These are phyloP conservation scores for Philopotamus ludificatus DNA, from an alignment of 1,140 invertebrate genomes.

Conservation along the genomic window DNA sequence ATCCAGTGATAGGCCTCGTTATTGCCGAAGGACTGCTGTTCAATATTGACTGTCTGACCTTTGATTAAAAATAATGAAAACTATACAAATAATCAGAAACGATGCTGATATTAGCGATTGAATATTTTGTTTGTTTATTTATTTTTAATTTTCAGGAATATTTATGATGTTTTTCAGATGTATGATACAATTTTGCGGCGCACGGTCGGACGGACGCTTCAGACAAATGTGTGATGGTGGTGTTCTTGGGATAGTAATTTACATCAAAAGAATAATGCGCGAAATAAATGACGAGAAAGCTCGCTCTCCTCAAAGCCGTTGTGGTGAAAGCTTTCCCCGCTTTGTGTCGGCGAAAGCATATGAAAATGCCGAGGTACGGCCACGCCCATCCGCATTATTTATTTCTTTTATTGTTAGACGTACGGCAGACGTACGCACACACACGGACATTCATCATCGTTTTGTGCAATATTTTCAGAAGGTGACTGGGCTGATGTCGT, in stretches of 20 bases:
- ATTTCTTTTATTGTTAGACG: constrained; percentile 19
- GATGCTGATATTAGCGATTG: too few relatives aligned
- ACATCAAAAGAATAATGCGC: constrained; percentile 41
- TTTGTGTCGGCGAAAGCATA: constrained; percentile 32
- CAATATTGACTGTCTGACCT: too few relatives aligned
- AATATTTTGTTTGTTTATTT: too few relatives aligned
- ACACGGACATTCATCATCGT: background rate
- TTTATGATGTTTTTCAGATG: too few relatives aligned
- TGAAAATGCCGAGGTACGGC: constrained; percentile 25
- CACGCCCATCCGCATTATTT: constrained; percentile 23
- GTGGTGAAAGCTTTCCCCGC: constrained; percentile 39
- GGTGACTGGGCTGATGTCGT: too few relatives aligned
- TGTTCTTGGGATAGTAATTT: constrained; percentile 40
- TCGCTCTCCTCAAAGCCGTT: constrained; percentile 36
- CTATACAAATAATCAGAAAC: too few relatives aligned
- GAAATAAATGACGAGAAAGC: constrained; percentile 41
- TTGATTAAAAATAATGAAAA: too few relatives aligned
- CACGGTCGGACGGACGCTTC: background rate
- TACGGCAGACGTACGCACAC: background rate
- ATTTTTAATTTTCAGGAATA: too few relatives aligned
- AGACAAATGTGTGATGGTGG: constrained; percentile 33
- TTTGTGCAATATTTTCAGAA: background rate
- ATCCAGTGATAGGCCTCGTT: too few relatives aligned
- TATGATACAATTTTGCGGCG: background rate
- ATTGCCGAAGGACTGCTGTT: too few relatives aligned